A percentile compares a stretch with the other conserved stretches of the same genome.
Conservation (phyloP, 2,888 invertebrate genomes). For the Parthenolecanium corni region DNA sequence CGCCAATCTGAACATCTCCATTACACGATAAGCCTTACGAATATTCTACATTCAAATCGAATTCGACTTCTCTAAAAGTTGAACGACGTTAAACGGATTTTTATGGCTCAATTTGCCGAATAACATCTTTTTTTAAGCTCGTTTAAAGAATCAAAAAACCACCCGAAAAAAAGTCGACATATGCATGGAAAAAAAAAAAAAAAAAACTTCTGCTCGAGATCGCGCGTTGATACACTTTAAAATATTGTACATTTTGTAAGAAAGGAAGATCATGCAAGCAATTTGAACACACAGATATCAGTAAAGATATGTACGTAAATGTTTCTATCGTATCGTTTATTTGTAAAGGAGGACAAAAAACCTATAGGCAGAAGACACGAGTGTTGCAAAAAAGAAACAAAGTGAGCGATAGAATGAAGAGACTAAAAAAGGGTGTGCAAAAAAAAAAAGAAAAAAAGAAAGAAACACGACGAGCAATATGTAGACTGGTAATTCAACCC, state of each 20-base stretch:
- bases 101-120: too few relatives aligned
- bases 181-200: neutral
- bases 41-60: too few relatives aligned
- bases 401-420: too few relatives aligned
- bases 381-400: neutral
- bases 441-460: neutral
- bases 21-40: too few relatives aligned
- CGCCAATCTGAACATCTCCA: too few relatives aligned
- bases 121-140: too few relatives aligned
- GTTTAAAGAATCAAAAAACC: neutral
- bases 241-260: slow-evolving; percentile 22
- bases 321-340: slow-evolving; percentile 19
- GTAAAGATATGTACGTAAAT: slow-evolving; percentile 18
- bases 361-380: slow-evolving; percentile 5
- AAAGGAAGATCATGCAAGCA: slow-evolving; percentile 23
- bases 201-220: slow-evolving; percentile 8
- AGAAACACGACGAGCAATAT: slow-evolving; percentile 15
- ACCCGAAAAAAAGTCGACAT: neutral
- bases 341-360: slow-evolving; percentile 6
- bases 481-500: slow-evolving; percentile 28
- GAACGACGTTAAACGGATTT: too few relatives aligned
- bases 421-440: too few relatives aligned
- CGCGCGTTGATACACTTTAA: slow-evolving; percentile 20
- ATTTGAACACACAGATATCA: slow-evolving; percentile 24
- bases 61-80: too few relatives aligned